phyloP scores from a whole-genome alignment of 2,797 vertebrate species.

The Spinus pinus region DNA sequence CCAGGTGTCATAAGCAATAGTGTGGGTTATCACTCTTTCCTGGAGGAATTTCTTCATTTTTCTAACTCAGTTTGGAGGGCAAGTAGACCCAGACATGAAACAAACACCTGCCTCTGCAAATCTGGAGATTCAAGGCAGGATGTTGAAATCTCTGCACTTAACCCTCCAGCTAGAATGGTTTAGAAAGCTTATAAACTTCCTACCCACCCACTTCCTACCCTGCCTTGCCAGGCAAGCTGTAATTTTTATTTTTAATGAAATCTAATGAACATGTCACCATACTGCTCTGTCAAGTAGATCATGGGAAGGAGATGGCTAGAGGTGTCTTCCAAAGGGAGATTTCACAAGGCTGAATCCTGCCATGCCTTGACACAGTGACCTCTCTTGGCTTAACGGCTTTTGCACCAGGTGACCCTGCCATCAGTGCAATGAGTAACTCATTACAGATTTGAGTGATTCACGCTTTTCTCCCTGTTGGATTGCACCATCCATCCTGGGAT shows the following conservation, averaged over 20 bases:
- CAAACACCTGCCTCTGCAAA: neutral
- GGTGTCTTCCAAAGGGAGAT: neutral
- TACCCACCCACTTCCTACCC: slow-evolving; percentile 29
- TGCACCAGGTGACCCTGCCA: neutral
- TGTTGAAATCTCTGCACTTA: neutral
- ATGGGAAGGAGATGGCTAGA: neutral
- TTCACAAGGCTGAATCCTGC: neutral
- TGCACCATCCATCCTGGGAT: slow-evolving; percentile 1
- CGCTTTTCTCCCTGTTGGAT: neutral
- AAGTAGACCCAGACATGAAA: neutral
- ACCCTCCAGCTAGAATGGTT: neutral
- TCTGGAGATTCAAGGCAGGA: neutral
- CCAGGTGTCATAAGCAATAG: neutral
- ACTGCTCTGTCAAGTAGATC: neutral
- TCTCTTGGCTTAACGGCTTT: neutral
- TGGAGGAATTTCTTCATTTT: neutral
- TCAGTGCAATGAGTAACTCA: neutral
- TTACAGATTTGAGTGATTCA: slow-evolving; percentile 14
- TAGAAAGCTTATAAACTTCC: slow-evolving; percentile 16
- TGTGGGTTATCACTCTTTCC: neutral
- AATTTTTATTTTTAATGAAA: slow-evolving; percentile 33
- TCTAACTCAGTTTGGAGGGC: neutral
- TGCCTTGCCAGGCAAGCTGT: neutral
- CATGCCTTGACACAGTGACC: neutral
- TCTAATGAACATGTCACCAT: neutral